A percentile compares a stretch with the other conserved stretches of the same genome.
These are phyloP conservation scores for Stenichneumon culpator DNA, from an alignment of 2,888 invertebrate species.

Conservation along the genomic window DNA sequence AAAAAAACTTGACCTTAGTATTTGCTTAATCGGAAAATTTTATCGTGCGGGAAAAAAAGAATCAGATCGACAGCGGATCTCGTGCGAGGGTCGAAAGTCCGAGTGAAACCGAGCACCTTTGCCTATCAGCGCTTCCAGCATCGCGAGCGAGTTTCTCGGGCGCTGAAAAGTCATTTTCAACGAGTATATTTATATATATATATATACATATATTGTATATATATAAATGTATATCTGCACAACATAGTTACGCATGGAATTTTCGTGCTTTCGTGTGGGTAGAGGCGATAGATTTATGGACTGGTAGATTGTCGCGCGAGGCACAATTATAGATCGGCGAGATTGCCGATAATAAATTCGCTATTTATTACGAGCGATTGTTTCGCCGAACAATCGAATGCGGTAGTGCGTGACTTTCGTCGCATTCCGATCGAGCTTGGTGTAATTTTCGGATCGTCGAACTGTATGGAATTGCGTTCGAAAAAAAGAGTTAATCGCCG, in stretches of 20 bases:
- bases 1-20: neutral
- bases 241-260: neutral
- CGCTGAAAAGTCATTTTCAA: neutral
- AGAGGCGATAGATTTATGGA: slow-evolving; percentile 1
- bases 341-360: slow-evolving; percentile 15
- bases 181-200: neutral
- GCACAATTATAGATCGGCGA: slow-evolving; percentile 47
- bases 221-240: neutral
- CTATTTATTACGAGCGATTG: neutral
- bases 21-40: neutral
- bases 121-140: neutral
- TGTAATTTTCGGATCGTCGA: neutral
- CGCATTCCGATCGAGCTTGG: neutral
- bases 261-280: neutral
- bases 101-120: slow-evolving; percentile 12
- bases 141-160: neutral
- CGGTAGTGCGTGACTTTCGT: slow-evolving; percentile 2
- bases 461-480: neutral
- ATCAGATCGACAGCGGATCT: neutral
- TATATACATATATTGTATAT: neutral
- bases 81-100: slow-evolving; percentile 7
- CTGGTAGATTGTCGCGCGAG: slow-evolving; percentile 13
- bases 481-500: neutral
- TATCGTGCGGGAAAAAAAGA: neutral
- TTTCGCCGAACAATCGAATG: slow-evolving; percentile 5